Evolutionary conservation across 2,888 invertebrate species (phyloP), one percentile per base, ranked within the genome.

Genomic region (Drosophila mimetica): DNA sequence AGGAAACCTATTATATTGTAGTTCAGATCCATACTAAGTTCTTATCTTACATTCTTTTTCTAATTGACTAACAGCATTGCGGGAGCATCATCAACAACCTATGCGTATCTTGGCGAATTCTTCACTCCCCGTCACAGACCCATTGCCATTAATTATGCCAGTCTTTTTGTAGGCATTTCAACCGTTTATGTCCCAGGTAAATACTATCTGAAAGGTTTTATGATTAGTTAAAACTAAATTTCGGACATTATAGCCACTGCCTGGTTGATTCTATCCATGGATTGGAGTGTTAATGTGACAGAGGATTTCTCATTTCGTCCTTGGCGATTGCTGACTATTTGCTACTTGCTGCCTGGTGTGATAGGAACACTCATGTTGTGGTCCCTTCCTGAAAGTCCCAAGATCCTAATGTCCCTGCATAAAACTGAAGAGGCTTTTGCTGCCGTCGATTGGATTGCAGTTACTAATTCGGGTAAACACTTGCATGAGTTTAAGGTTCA

Each of bases 51-150:
- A 9, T 11, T 34, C 16, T 39, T 36, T 11, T 32, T 0, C n/a
- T 3, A 11, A n/a, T 8, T 13, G 13, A 13, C n/a, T n/a, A 14
- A 54, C 67, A 92, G 92, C 57, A 91, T 92, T 63, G 90, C 92
- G 2, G 92, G 92, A 7, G 90, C 92, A 5, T 90, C 91, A 2
- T 90, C 92, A 6, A 90, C 92, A 3, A 89, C 91, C 1, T 92
- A 92, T 57, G 92, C 92, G 1, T 92, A 92, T 70, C 83, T 92
- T 51, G 92, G 92, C 1, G 92, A 92, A 77, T 92, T 92, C 71
- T 91, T 90, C 46, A 84, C 80, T 4, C 60, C 77, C 1, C 89
- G 88, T 16, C 88, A 91, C 75, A 83, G 92, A 6, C 89, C 92
- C 0, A 82, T 90, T 5, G 85, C 90, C 2, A 91, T 92, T 32